These are phyloP conservation scores for Hemaris fuciformis DNA, from an alignment of 2,888 invertebrate genomes.

Conservation along the genomic window DNA sequence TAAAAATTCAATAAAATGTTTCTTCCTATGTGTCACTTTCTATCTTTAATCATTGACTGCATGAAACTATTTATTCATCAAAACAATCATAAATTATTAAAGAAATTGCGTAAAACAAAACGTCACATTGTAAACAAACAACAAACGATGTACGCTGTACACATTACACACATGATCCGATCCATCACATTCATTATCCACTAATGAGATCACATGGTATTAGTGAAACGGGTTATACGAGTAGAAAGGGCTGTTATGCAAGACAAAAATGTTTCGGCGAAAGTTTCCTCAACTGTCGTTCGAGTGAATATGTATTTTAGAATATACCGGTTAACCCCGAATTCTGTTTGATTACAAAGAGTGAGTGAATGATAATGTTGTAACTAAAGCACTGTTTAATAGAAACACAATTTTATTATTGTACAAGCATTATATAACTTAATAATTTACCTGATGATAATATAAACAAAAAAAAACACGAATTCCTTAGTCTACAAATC, in stretches of 20 bases:
- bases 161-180: not conserved
- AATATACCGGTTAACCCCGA: too few species aligned
- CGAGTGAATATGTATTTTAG: too few species aligned
- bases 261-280: not conserved
- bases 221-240: not conserved
- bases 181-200: not conserved
- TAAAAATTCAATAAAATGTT: too few species aligned
- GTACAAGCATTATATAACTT: not conserved
- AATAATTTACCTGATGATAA: not conserved
- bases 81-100: not conserved
- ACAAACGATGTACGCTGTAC: not conserved
- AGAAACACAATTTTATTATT: not conserved
- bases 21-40: too few species aligned
- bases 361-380: too few species aligned
- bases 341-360: too few species aligned
- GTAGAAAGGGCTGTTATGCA: not conserved
- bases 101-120: not conserved
- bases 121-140: not conserved
- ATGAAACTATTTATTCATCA: too few species aligned
- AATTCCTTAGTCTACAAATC: not conserved
- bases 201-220: not conserved
- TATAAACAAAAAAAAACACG: not conserved
- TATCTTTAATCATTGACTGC: too few species aligned
- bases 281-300: not conserved
- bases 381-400: too few species aligned